Evolutionary conservation across 2,797 vertebrate genomes (phyloP).

Genomic region (Ptychadena robeensis): DNA sequence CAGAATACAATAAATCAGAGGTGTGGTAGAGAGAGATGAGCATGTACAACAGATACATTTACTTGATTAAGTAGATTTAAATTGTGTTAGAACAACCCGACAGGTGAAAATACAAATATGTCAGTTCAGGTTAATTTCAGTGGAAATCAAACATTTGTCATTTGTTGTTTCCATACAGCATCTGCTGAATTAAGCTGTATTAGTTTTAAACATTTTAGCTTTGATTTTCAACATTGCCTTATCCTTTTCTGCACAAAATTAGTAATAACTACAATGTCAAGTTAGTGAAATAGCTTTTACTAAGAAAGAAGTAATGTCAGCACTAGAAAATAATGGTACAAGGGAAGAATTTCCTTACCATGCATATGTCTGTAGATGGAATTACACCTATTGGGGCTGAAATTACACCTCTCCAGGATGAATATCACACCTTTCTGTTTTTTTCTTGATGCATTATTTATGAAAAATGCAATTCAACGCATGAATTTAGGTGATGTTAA

Average conservation of each 20-base stretch:
- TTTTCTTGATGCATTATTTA: no score
- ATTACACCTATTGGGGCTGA: no score
- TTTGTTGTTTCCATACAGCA: not conserved
- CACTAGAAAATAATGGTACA: not conserved
- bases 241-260: not conserved
- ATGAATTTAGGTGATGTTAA: no score
- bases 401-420: no score
- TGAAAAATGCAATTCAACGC: no score
- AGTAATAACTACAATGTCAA: not conserved
- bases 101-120: slow-evolving; percentile 83
- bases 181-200: not conserved
- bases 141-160: slow-evolving; percentile 77
- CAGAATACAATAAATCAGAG: slow-evolving; percentile 73
- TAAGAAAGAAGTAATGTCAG: not conserved
- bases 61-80: slow-evolving; percentile 80
- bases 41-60: slow-evolving; percentile 75
- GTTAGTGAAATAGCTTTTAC: not conserved
- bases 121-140: slow-evolving; percentile 83
- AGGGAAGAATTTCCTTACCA: no score
- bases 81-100: slow-evolving; percentile 75
- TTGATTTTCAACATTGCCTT: not conserved
- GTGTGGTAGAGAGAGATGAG: slow-evolving; percentile 70
- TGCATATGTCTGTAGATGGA: no score
- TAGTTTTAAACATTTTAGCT: not conserved
- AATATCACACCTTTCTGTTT: no score